A percentile compares a stretch with the other conserved stretches of the same genome.
Conservation (phyloP, 1,140 invertebrate genomes). For the Steinernema khuongi region DNA sequence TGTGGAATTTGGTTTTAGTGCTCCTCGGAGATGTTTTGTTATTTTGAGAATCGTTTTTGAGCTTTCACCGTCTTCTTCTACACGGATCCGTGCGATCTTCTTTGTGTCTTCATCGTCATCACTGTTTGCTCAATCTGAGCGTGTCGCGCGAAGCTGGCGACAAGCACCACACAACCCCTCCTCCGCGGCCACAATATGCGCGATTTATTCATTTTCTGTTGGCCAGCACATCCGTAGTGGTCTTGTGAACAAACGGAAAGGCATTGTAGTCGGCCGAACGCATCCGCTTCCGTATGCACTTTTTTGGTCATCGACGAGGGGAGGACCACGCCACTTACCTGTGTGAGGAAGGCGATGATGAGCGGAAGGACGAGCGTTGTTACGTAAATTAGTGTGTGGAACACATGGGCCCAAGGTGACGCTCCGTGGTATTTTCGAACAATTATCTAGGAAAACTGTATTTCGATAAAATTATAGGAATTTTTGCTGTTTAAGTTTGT, state of each 20-base stretch:
- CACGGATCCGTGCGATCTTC: neutral
- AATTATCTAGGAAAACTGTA: neutral
- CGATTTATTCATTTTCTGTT: neutral
- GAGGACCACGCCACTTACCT: neutral
- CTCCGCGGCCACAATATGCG: neutral
- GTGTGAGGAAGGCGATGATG: neutral
- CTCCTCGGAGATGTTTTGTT: neutral
- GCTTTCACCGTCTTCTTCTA: neutral
- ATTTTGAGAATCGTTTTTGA: neutral
- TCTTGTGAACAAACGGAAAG: neutral
- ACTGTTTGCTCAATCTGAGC: neutral
- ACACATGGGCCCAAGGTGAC: conserved; percentile 8
- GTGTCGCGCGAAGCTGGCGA: neutral
- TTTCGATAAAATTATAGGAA: neutral
- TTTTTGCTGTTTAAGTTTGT: neutral
- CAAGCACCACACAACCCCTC: neutral
- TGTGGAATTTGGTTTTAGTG: neutral
- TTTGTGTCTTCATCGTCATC: neutral
- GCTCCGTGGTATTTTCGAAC: neutral
- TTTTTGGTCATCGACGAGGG: neutral
- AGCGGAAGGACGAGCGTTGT: conserved; percentile 5
- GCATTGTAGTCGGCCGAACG: neutral
- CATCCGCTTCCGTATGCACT: neutral
- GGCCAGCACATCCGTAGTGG: neutral
- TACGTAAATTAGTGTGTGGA: neutral